Base-by-base conservation (phyloP, 2,888 invertebrate species). In the Griposia aprilina region DNA sequence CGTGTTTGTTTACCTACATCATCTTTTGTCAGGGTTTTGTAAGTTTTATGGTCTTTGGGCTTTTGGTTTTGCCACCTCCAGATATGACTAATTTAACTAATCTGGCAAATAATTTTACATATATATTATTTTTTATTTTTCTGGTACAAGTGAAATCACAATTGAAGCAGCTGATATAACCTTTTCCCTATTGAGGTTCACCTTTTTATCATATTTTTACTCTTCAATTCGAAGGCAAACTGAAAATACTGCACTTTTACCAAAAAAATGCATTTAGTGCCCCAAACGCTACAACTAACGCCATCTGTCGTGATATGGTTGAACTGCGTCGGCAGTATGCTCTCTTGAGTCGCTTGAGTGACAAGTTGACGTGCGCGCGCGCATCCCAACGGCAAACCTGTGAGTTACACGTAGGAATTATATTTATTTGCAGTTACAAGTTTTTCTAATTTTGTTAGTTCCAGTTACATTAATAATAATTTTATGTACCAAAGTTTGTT, bases 271-370 rank as follows among this genome's bases (percentile, higher is more conserved):
- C 26, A 26, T 26, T 15, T 15, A 59, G 7, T 59, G 59, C 26
- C 15, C 26, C 59, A 59, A 59, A 81, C 73, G 87, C 65, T 77
- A 93, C 95, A 17, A 30, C 80, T 91, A 92, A 67, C 94, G 94
- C 95, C 95, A 95, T 93, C 95, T 95, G 71, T 89, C 78, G 76
- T 7, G 30, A 30, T 2, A 13, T 8, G 77, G 26, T 55, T 52
- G 94, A 94, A 95, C 93, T 88, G 82, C 90, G 81, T 88, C 80
- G 90, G 85, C 87, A 86, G 84, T 80, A 67, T 73, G 87, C 75
- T 88, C 50, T 83, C 88, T 84, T 90, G 90, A 90, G 88, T 87
- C 52, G 80, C 88, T 84, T 91, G 91, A 90, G 89, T 92, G 91
- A 92, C 90, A 90, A 88, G 89, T 86, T 90, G 90, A 88, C 86